Conservation (phyloP, 2,888 invertebrate species). For the Cremastobaeus sp. region DNA sequence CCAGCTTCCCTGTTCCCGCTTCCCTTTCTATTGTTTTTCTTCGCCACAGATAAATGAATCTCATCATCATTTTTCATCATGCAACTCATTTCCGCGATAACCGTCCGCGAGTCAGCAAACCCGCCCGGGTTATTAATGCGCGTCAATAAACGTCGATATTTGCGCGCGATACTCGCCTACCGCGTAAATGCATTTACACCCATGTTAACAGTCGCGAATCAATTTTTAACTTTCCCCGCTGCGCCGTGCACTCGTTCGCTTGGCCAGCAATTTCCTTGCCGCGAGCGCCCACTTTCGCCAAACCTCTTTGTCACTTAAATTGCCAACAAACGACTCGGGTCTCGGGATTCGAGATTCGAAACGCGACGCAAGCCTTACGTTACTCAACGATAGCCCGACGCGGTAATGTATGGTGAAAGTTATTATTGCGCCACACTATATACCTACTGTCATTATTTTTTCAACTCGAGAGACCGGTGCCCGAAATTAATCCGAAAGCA, state of each 20-base stretch:
- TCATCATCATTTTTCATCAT: conserved; percentile 33
- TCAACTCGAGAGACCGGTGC: conserved; percentile 2
- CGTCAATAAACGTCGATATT: conserved; percentile 42
- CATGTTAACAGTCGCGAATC: neutral
- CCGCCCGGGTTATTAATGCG: conserved; percentile 21
- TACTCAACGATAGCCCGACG: neutral
- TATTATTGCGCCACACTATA: conserved; percentile 29
- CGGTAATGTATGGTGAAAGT: conserved; percentile 37
- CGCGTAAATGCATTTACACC: conserved; percentile 1
- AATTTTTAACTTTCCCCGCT: neutral
- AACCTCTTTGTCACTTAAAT: conserved; percentile 49
- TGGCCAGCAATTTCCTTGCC: conserved; percentile 16
- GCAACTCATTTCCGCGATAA: conserved; percentile 34
- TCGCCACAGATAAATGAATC: conserved; percentile 38
- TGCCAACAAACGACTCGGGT: conserved; percentile 22
- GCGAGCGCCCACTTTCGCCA: conserved; percentile 36
- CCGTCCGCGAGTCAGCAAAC: conserved; percentile 28
- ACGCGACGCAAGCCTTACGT: no score
- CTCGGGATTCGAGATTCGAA: no score
- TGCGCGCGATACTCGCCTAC: conserved; percentile 7
- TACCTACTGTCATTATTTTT: conserved; percentile 33
- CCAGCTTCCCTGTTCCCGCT: neutral
- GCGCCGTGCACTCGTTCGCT: neutral
- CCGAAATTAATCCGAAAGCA: conserved; percentile 35
- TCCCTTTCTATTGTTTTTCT: conserved; percentile 13